Percentiles rank a stretch among this genome's conserved stretches.
Conservation (phyloP, 2,113 vertebrate species). For the Bos javanicus region DNA sequence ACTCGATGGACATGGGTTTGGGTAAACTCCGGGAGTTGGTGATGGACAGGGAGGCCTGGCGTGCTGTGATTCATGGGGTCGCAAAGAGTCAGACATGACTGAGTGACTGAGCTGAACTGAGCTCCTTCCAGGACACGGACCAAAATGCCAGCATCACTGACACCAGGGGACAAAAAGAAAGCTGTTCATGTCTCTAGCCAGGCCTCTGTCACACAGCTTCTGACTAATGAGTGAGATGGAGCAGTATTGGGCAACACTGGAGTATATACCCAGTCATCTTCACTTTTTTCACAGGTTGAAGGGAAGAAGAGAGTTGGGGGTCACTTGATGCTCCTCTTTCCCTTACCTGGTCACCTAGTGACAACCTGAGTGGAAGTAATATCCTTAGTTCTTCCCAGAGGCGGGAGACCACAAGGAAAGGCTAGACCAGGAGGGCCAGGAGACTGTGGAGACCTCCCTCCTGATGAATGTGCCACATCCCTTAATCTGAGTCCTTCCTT, state of each 20-base stretch:
- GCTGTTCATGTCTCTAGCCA: neutral
- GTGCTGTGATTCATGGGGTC: too few relatives aligned
- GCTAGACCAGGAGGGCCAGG: neutral
- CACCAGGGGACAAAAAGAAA: neutral
- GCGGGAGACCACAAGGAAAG: neutral
- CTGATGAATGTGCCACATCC: neutral
- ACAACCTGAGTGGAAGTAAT: neutral
- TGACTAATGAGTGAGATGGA: neutral
- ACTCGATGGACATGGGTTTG: too few relatives aligned
- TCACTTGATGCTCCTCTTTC: neutral
- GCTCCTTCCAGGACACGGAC: neutral
- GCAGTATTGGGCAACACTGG: neutral
- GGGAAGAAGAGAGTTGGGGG: neutral
- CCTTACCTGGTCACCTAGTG: neutral
- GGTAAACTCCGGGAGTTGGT: too few relatives aligned
- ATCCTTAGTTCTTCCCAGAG: neutral
- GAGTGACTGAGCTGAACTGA: neutral
- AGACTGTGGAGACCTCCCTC: neutral
- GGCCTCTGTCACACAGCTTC: neutral
- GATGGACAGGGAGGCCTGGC: too few relatives aligned
- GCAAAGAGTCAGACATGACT: fast-evolving
- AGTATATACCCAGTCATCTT: neutral
- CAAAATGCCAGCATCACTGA: neutral
- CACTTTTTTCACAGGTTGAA: neutral
- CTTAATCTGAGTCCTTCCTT: conserved; percentile 10